Evolutionary conservation across 2,113 vertebrate species (phyloP).

Genomic region (Oryzias celebensis): DNA sequence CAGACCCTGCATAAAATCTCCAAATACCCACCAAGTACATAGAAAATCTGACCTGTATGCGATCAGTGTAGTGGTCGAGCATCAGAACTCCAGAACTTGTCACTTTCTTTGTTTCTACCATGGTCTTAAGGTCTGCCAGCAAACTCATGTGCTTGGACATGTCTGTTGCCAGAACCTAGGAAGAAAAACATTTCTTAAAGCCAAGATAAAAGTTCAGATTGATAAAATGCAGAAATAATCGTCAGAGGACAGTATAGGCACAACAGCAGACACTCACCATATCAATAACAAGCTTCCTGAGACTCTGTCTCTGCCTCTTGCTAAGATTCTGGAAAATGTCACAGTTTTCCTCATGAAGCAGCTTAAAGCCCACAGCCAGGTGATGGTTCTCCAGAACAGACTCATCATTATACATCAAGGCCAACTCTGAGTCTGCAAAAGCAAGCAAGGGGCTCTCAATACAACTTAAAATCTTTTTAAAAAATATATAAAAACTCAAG

Average conservation of each 20-base stretch:
- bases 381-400: slow-evolving; percentile 95
- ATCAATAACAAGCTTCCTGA: slow-evolving; percentile 94
- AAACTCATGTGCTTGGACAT: slow-evolving; percentile 98
- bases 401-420: slow-evolving; percentile 95
- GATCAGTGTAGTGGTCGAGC: slow-evolving; percentile 90
- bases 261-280: slow-evolving; percentile 77
- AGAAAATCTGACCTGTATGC: slow-evolving; percentile 84
- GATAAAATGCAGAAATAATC: background rate
- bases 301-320: slow-evolving; percentile 88
- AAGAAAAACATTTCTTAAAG: background rate
- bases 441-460: background rate
- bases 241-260: background rate
- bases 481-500: too few relatives aligned
- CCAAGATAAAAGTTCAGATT: background rate
- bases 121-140: slow-evolving; percentile 92
- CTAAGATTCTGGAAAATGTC: slow-evolving; percentile 94
- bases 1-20: background rate
- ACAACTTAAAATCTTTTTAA: background rate
- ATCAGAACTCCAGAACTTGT: slow-evolving; percentile 92
- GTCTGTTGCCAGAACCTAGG: slow-evolving; percentile 91
- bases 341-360: slow-evolving; percentile 93
- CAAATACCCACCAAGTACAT: background rate
- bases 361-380: slow-evolving; percentile 92
- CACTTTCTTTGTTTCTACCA: slow-evolving; percentile 97
- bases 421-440: slow-evolving; percentile 88